Evolutionary conservation across 2,113 vertebrate genomes (phyloP).

Genomic region (Copsychus sechellarum): DNA sequence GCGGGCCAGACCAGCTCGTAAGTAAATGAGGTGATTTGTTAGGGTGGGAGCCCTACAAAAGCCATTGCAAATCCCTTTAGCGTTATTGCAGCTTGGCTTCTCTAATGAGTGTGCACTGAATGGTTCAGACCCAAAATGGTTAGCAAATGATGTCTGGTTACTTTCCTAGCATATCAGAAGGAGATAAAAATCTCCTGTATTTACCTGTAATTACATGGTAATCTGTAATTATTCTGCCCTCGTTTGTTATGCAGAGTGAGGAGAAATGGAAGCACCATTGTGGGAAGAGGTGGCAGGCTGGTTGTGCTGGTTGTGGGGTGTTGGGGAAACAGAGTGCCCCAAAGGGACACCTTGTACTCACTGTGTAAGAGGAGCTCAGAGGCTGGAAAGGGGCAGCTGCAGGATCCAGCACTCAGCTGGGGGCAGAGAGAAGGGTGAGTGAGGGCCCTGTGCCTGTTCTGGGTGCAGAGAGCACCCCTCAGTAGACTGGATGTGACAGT

Average conservation of each 20-base stretch:
- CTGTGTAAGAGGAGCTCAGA: background rate
- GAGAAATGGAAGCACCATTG: background rate
- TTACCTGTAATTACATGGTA: background rate
- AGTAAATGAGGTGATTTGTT: conserved; percentile 56
- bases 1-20: conserved; percentile 28
- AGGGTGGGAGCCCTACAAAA: background rate
- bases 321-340: rapidly evolving
- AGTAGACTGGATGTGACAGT: background rate
- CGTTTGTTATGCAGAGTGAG: background rate
- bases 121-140: background rate
- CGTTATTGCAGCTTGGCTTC: background rate
- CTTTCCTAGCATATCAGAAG: background rate
- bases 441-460: background rate
- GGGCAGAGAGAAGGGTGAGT: background rate
- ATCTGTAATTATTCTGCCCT: background rate
- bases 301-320: background rate
- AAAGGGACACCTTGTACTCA: rapidly evolving
- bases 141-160: background rate
- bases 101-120: background rate
- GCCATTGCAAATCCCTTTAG: background rate
- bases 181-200: background rate
- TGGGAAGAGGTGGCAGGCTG: background rate
- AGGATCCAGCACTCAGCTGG: background rate
- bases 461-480: background rate
- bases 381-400: background rate